Evolutionary conservation across 2,888 invertebrate species (phyloP).

Genomic region (Caenorhabditis plicata): DNA sequence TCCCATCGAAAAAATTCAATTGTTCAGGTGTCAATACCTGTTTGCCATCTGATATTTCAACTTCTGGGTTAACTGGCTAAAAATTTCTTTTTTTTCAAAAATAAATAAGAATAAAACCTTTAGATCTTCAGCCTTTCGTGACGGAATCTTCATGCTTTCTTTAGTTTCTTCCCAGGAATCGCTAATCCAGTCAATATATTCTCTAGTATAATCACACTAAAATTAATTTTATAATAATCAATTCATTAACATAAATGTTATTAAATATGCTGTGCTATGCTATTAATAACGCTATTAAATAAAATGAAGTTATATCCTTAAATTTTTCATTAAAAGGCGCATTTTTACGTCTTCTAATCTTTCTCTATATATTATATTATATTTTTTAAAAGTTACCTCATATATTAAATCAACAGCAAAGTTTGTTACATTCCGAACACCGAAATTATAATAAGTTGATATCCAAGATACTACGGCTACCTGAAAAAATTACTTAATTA

Average conservation of each 20-base stretch:
- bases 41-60: constrained; percentile 32
- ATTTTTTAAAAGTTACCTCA: constrained; percentile 40
- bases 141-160: constrained; percentile 28
- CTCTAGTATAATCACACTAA: constrained; percentile 39
- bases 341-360: too few relatives aligned
- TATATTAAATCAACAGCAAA: constrained; percentile 40
- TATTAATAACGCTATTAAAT: too few relatives aligned
- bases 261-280: too few relatives aligned
- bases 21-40: constrained; percentile 58
- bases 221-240: constrained; percentile 2
- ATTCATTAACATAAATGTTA: background rate
- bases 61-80: constrained; percentile 30
- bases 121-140: constrained; percentile 30
- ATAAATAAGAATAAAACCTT: constrained; percentile 14
- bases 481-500: constrained; percentile 10
- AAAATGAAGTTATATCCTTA: too few relatives aligned
- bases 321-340: too few relatives aligned
- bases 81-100: background rate
- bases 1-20: constrained; percentile 60
- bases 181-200: constrained; percentile 29
- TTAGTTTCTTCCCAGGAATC: constrained; percentile 32
- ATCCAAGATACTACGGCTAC: constrained; percentile 51
- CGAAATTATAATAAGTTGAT: constrained; percentile 50
- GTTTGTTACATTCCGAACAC: constrained; percentile 35
- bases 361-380: too few relatives aligned